Percentiles rank a stretch among this genome's conserved stretches.
phyloP scores from a whole-genome alignment of 64 coral and sea anemone species.

The Pachyseris speciosa region DNA sequence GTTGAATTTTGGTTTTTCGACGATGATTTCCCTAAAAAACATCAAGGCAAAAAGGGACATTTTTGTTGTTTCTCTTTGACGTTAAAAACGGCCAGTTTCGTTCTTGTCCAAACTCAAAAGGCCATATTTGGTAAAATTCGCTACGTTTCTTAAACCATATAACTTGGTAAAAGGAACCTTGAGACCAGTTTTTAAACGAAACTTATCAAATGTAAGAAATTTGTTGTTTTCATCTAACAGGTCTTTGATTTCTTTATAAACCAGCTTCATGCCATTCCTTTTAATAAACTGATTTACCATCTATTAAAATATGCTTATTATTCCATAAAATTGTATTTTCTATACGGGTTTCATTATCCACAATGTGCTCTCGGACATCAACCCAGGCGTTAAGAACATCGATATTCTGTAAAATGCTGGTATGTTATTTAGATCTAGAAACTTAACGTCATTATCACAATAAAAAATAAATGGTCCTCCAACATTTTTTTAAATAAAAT shows the following conservation, averaged over 20 bases:
- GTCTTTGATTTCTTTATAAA: constrained; percentile 1
- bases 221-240: background rate
- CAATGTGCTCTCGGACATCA: too few relatives aligned
- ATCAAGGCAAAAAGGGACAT: too few relatives aligned
- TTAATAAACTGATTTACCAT: background rate
- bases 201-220: too few relatives aligned
- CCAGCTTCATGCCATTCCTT: constrained; percentile 13
- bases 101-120: too few relatives aligned
- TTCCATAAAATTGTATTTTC: constrained; percentile 1
- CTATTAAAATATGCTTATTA: constrained; percentile 24
- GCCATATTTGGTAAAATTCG: too few relatives aligned
- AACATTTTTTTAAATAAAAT: background rate
- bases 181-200: too few relatives aligned
- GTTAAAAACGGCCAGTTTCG: too few relatives aligned
- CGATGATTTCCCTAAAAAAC: too few relatives aligned
- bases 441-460: background rate
- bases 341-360: background rate
- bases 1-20: too few relatives aligned
- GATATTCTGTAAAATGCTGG: background rate
- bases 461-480: constrained; percentile 14
- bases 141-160: background rate
- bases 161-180: background rate
- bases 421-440: background rate
- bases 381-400: background rate
- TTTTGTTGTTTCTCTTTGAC: too few relatives aligned